These are phyloP conservation scores for Calonectris borealis DNA, from an alignment of 2,113 vertebrate genomes.

Conservation along the genomic window DNA sequence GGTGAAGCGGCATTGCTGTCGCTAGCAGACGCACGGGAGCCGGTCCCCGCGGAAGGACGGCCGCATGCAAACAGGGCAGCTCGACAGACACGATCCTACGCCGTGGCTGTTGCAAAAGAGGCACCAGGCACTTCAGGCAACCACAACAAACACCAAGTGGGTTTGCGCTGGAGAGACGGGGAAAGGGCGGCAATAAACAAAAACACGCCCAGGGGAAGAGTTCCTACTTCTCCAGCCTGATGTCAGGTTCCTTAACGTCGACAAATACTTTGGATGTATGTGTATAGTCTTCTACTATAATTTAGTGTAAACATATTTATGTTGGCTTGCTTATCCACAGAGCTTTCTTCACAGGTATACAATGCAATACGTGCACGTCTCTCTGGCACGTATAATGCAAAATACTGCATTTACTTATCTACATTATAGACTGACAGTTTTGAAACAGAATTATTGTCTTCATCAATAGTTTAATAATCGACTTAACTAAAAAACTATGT, in stretches of 20 bases:
- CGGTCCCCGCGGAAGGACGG: accelerated
- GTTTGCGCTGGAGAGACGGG: neutral
- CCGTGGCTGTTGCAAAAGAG: neutral
- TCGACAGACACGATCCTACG: accelerated
- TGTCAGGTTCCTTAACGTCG: accelerated
- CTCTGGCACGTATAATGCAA: neutral
- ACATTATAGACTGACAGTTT: neutral
- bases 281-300: neutral
- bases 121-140: neutral
- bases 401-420: neutral
- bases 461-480: neutral
- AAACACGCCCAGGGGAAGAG: neutral
- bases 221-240: neutral
- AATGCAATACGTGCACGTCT: neutral
- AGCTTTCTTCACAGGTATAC: neutral
- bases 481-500: accelerated
- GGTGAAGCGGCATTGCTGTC: neutral
- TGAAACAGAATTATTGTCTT: neutral
- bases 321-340: neutral
- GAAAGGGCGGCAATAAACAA: neutral
- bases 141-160: neutral
- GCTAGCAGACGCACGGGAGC: neutral
- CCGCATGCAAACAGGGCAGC: neutral
- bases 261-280: accelerated
- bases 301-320: neutral